Conservation (phyloP, 2,888 invertebrate species). For the Zygogramma bicolorata region DNA sequence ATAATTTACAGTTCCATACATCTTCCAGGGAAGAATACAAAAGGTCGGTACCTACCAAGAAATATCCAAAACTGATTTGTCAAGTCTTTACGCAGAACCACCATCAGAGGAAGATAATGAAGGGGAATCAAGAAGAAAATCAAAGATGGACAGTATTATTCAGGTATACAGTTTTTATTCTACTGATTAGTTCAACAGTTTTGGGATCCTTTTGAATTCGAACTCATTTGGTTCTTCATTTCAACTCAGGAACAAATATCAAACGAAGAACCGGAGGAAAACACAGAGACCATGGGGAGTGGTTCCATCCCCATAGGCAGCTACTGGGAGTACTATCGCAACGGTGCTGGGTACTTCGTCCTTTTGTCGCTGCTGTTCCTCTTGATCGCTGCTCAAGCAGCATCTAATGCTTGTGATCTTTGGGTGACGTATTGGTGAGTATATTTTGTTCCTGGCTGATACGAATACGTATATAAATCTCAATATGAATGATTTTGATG, state of each 20-base stretch:
- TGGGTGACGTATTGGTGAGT: constrained; percentile 83
- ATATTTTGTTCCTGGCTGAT: not conserved
- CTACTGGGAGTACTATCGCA: constrained; percentile 77
- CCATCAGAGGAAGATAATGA: constrained; percentile 48
- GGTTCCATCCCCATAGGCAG: constrained; percentile 74
- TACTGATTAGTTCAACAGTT: no score
- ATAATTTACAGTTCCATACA: no score
- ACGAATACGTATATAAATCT: not conserved
- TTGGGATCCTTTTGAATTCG: no score
- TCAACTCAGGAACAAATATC: constrained; percentile 10
- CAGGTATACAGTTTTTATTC: no score
- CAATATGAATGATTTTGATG: no score
- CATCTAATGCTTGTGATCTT: constrained; percentile 80
- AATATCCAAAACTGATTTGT: constrained; percentile 68
- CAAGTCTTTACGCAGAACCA: constrained; percentile 48
- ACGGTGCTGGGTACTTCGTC: constrained; percentile 74
- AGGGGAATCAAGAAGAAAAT: constrained; percentile 39
- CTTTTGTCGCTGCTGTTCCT: constrained; percentile 70
- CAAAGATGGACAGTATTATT: constrained; percentile 54
- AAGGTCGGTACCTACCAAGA: constrained; percentile 71
- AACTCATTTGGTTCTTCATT: no score
- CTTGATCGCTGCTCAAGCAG: constrained; percentile 75
- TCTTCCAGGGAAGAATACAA: constrained; percentile 72
- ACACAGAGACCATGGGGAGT: constrained; percentile 75
- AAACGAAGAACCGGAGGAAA: constrained; percentile 70